Evolutionary conservation across 2,113 vertebrate genomes (phyloP), one percentile per base, ranked within the genome.

Genomic region (Myiozetetes cayanensis): DNA sequence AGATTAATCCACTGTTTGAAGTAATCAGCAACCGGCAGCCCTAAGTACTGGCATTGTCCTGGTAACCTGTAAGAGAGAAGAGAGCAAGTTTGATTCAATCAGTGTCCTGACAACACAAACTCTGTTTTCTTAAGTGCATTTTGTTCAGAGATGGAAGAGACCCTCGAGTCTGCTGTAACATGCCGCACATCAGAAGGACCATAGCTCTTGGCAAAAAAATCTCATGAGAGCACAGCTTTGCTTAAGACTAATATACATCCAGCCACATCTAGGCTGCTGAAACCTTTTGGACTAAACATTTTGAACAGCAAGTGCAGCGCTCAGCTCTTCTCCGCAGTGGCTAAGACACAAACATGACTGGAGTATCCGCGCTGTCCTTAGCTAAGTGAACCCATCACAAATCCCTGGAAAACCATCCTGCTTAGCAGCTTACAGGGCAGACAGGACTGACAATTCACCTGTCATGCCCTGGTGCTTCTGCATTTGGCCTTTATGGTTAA

Each of bases 1-100:
- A 98, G 98, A 98, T 98, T 98, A 98, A 98, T 98, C 98, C 98
- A 98, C 96, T 98, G 98, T 98, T 98, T 98, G 98, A 98, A 98
- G 98, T 98, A 98, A 98, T 98, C 98, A 93, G 98, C 98, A 96
- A 98, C 98, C 56, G 98, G 98, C 96, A 98, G 97, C 89, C 98
- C 98, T 98, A 98, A 98, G 95, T 98, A 98, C 94, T 98, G 98
- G 98, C 98, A 98, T 97, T 98, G 98, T 97, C 98, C 98, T 86
- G 98, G 98, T 97, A 98, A 98, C 98, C 98, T 98, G 97, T 87
- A 94, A 98, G 94, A 98, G 96, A 98, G 77, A 83, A 96, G 86
- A 97, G 61, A 97, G 89, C 86, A 96, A 94, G 94, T 97, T 97
- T 95, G 85, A 95, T 95, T 97, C 83, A 91, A 95, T 84, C 91